Percentiles rank a stretch among this genome's conserved stretches.
Conservation (phyloP, 2,113 vertebrate species). For the Ammospiza caudacuta region DNA sequence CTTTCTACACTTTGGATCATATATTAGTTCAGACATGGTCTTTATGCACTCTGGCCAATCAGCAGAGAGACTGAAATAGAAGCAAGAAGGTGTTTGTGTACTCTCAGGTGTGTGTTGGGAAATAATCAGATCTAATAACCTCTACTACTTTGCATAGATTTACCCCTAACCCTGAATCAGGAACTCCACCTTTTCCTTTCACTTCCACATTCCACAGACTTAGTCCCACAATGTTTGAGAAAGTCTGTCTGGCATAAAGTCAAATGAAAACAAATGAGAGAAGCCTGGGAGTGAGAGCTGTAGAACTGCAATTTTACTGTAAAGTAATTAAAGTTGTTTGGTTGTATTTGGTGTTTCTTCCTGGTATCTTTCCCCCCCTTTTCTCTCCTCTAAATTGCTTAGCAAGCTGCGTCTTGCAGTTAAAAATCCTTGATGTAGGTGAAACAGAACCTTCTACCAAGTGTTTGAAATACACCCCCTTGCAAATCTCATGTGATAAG, state of each 20-base stretch:
- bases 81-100: background rate
- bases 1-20: background rate
- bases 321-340: background rate
- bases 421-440: background rate
- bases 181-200: background rate
- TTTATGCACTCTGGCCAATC: background rate
- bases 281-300: background rate
- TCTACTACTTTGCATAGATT: background rate
- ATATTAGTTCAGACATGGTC: background rate
- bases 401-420: background rate
- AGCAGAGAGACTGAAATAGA: background rate
- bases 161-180: background rate
- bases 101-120: background rate
- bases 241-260: background rate
- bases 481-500: background rate
- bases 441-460: background rate
- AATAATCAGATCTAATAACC: background rate
- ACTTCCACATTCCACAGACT: background rate
- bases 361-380: background rate
- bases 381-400: background rate
- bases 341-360: background rate
- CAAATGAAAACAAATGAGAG: background rate
- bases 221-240: background rate
- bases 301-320: background rate
- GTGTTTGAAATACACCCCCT: background rate